A percentile compares a stretch with the other conserved stretches of the same genome.
These are phyloP conservation scores for Drosophila mayri DNA, from an alignment of 1,140 invertebrate species.

Conservation along the genomic window DNA sequence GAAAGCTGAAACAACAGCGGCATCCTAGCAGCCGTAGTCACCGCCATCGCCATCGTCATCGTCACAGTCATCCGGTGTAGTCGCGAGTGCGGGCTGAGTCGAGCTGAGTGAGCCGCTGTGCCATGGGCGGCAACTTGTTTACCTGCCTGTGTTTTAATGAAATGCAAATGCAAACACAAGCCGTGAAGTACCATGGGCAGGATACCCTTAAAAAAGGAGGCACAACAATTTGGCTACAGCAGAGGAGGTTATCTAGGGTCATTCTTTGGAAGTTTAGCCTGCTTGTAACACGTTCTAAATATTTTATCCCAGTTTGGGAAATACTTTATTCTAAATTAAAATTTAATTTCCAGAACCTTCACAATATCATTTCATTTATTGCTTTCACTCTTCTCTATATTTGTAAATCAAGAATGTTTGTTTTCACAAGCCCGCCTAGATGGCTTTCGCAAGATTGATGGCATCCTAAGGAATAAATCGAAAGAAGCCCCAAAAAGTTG, in stretches of 20 bases:
- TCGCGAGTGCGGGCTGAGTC: constrained; percentile 26
- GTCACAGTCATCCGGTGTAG: constrained; percentile 33
- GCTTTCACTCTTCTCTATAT: not conserved
- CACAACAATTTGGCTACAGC: not conserved
- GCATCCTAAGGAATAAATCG: not conserved
- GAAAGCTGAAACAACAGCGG: constrained; percentile 52
- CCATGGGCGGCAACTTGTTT: constrained; percentile 59
- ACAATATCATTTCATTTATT: not conserved
- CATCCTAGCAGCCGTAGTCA: constrained; percentile 15
- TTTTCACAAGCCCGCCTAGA: constrained; percentile 8
- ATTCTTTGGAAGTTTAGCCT: not conserved
- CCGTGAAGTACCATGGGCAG: constrained; percentile 33
- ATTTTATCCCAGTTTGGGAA: not conserved
- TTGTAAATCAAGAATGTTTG: constrained; percentile 5
- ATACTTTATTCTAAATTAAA: not conserved
- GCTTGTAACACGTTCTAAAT: not conserved
- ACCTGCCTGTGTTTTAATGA: constrained; percentile 77
- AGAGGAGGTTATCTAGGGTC: not conserved
- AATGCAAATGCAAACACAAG: constrained; percentile 79
- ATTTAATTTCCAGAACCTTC: not conserved
- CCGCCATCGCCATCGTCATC: constrained; percentile 8
- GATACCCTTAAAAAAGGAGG: not conserved
- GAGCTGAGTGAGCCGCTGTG: constrained; percentile 44
- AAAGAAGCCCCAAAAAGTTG: not conserved
- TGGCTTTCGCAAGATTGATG: constrained; percentile 9